Evolutionary conservation across 2,888 invertebrate species (phyloP).

Genomic region (Scaptomyza reducta): DNA sequence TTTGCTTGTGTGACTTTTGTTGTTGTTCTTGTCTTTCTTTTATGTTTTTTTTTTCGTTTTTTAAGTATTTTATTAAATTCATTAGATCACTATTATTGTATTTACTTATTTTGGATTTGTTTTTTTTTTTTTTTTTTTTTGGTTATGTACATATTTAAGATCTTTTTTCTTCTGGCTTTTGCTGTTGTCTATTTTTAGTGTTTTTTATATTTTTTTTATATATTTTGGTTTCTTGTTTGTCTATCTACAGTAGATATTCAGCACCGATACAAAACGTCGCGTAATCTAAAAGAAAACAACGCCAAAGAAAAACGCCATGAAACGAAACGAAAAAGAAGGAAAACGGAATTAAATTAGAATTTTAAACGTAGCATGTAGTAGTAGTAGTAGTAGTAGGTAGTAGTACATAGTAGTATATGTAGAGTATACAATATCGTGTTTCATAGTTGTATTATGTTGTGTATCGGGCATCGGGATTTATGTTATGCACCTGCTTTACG

Average conservation of each 20-base stretch:
- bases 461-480: slow-evolving; percentile 47
- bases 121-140: slow-evolving; percentile 26
- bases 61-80: slow-evolving; percentile 24
- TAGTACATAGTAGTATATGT: slow-evolving; percentile 5
- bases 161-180: slow-evolving; percentile 33
- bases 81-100: slow-evolving; percentile 31
- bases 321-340: slow-evolving; percentile 82
- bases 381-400: neutral
- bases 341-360: slow-evolving; percentile 73
- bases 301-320: slow-evolving; percentile 81
- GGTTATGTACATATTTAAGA: slow-evolving; percentile 36
- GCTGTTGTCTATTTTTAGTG: slow-evolving; percentile 31
- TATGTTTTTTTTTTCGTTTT: slow-evolving; percentile 43
- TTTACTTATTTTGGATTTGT: slow-evolving; percentile 19
- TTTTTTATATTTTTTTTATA: neutral
- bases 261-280: slow-evolving; percentile 85
- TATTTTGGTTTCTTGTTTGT: slow-evolving; percentile 46
- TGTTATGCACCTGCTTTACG: slow-evolving; percentile 66
- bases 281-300: slow-evolving; percentile 84
- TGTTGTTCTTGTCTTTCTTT: slow-evolving; percentile 52
- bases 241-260: slow-evolving; percentile 84
- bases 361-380: slow-evolving; percentile 17
- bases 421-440: slow-evolving; percentile 26
- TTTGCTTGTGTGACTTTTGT: slow-evolving; percentile 63
- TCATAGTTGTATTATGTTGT: slow-evolving; percentile 12